Percentiles rank a stretch among this genome's conserved stretches.
These are phyloP conservation scores for Tillus elongatus DNA, from an alignment of 2,888 invertebrate species.

Conservation along the genomic window DNA sequence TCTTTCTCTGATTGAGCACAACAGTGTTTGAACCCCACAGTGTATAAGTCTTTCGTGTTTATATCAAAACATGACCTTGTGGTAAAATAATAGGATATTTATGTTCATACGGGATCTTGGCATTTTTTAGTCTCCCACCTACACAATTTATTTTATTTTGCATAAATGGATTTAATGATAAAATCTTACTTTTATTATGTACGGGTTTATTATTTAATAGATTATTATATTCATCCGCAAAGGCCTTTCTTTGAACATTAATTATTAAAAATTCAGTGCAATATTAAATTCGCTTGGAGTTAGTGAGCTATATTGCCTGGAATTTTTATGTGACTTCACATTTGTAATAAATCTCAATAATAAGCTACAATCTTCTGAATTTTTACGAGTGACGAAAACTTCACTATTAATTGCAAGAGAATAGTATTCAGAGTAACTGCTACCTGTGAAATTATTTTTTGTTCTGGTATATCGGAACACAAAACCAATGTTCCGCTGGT, in stretches of 20 bases:
- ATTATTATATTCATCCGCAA: conserved; percentile 9
- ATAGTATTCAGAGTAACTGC: too few species aligned
- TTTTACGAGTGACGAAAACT: conserved; percentile 6
- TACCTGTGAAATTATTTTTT: too few species aligned
- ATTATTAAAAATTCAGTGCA: conserved; percentile 10
- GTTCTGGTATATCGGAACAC: too few species aligned
- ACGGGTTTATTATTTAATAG: conserved; percentile 10
- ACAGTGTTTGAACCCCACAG: conserved; percentile 14
- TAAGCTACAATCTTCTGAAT: conserved; percentile 4
- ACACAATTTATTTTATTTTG: conserved; percentile 11
- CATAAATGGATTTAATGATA: conserved; percentile 16
- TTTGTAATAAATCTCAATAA: conserved; percentile 14
- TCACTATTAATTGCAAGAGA: too few species aligned
- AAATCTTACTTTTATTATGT: conserved; percentile 9
- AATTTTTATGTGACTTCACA: background rate
- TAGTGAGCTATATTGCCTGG: background rate
- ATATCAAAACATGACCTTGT: conserved; percentile 14
- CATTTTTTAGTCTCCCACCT: conserved; percentile 14
- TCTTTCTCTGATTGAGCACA: conserved; percentile 16
- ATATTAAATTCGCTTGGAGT: conserved; percentile 8
- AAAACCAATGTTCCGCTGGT: background rate
- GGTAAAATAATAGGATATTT: conserved; percentile 17
- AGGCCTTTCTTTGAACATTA: conserved; percentile 10
- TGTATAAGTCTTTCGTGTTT: conserved; percentile 16
- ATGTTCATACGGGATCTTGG: conserved; percentile 11